phyloP scores from a whole-genome alignment of 53 echinoderm and acorn worm genomes.

The Antedon mediterranea region DNA sequence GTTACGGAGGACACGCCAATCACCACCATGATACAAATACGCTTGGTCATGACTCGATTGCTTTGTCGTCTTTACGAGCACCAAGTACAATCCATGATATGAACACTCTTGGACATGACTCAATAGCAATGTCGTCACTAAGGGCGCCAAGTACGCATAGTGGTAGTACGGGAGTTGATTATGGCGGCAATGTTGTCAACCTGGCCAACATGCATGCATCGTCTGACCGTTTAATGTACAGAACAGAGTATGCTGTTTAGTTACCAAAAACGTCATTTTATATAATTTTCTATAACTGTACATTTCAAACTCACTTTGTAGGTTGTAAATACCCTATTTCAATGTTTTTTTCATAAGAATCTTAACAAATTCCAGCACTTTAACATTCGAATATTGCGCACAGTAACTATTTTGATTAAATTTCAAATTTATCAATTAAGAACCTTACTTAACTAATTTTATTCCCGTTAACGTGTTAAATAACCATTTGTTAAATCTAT shows the following conservation, averaged over 20 bases:
- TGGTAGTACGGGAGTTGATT: neutral
- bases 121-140: neutral
- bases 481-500: too few relatives aligned
- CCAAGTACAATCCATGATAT: neutral
- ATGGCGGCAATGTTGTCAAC: neutral
- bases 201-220: neutral
- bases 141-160: neutral
- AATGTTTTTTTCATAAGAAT: too few relatives aligned
- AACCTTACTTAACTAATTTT: too few relatives aligned
- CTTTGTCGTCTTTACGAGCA: neutral
- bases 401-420: too few relatives aligned
- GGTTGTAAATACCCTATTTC: too few relatives aligned
- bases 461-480: too few relatives aligned
- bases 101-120: neutral
- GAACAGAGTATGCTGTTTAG: neutral
- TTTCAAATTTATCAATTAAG: too few relatives aligned
- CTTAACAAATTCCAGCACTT: too few relatives aligned
- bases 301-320: too few relatives aligned
- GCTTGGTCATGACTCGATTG: neutral
- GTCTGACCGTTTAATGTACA: neutral
- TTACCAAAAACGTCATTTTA: too few relatives aligned
- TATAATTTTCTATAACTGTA: too few relatives aligned
- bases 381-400: too few relatives aligned
- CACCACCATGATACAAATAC: neutral
- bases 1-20: neutral